Conservation (phyloP, 2,888 invertebrate species). For the Cataglyphis livida region DNA sequence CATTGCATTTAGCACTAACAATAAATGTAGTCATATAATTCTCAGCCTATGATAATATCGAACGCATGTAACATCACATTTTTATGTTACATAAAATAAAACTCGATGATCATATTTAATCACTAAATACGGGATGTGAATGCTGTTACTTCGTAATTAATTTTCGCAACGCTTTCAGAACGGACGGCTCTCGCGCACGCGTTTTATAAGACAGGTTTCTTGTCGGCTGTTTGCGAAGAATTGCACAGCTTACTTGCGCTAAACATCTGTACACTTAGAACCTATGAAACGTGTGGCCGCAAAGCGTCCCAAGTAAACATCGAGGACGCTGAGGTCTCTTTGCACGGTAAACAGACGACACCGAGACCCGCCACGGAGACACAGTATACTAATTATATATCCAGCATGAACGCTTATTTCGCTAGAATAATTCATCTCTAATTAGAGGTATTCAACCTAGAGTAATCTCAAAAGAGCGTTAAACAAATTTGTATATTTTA, state of each 20-base stretch:
- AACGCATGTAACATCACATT: not conserved
- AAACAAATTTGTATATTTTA: not conserved
- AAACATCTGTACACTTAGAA: slow-evolving; percentile 81
- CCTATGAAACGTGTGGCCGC: slow-evolving; percentile 75
- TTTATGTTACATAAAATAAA: slow-evolving; percentile 22
- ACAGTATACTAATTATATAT: slow-evolving; percentile 73
- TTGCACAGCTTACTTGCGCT: slow-evolving; percentile 65
- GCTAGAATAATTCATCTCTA: slow-evolving; percentile 79
- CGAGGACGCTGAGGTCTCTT: slow-evolving; percentile 16
- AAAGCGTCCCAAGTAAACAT: slow-evolving; percentile 64
- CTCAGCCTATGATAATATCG: not conserved
- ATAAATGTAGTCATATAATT: not conserved
- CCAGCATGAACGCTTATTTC: slow-evolving; percentile 76
- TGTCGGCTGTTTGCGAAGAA: slow-evolving; percentile 65
- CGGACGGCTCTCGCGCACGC: slow-evolving; percentile 7
- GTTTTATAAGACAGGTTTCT: slow-evolving; percentile 31
- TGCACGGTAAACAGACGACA: slow-evolving; percentile 68
- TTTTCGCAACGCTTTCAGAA: slow-evolving; percentile 25
- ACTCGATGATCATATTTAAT: not conserved
- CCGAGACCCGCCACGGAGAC: slow-evolving; percentile 67
- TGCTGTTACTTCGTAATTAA: not conserved
- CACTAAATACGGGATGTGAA: slow-evolving; percentile 15
- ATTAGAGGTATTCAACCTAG: slow-evolving; percentile 53
- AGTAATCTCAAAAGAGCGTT: slow-evolving; percentile 5
- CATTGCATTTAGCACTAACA: not conserved